A percentile compares a stretch with the other conserved stretches of the same genome.
Evolutionary conservation across 2,888 invertebrate species (phyloP).

Genomic region (Chymomyza procnemis): DNA sequence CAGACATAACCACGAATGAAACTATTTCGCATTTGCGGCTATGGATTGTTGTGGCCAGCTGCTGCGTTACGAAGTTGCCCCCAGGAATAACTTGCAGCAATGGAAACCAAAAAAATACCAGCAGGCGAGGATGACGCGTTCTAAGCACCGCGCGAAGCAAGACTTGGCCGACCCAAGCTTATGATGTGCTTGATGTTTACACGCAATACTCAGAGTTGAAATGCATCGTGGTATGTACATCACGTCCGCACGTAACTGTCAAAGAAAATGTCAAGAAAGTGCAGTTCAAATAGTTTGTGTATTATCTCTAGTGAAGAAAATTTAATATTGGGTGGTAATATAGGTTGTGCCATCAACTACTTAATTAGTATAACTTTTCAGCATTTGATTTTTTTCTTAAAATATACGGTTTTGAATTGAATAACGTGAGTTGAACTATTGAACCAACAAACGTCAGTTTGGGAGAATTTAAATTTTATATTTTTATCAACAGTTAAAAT

Average conservation of each 20-base stretch:
- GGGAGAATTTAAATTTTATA: no score
- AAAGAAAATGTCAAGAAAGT: not conserved
- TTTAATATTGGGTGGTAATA: no score
- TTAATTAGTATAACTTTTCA: no score
- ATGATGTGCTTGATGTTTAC: not conserved
- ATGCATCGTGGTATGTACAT: conserved; percentile 67
- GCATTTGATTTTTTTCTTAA: no score
- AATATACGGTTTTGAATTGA: no score
- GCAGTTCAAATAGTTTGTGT: no score
- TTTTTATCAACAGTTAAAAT: no score
- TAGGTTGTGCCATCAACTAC: no score
- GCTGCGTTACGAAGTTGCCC: not conserved
- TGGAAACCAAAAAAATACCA: not conserved
- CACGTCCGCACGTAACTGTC: conserved; percentile 70
- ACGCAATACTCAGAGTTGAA: not conserved
- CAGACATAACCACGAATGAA: not conserved
- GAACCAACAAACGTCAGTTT: no score
- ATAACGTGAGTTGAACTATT: no score
- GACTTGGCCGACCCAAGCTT: not conserved
- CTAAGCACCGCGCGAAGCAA: not conserved
- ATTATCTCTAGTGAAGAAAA: no score
- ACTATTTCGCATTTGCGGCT: conserved; percentile 24
- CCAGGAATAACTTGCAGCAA: not conserved
- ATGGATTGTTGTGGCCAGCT: conserved; percentile 14
- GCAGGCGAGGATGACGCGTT: not conserved